Evolutionary conservation across 2,113 vertebrate genomes (phyloP), one percentile per base, ranked within the genome.

Genomic region (Cavia porcellus): DNA sequence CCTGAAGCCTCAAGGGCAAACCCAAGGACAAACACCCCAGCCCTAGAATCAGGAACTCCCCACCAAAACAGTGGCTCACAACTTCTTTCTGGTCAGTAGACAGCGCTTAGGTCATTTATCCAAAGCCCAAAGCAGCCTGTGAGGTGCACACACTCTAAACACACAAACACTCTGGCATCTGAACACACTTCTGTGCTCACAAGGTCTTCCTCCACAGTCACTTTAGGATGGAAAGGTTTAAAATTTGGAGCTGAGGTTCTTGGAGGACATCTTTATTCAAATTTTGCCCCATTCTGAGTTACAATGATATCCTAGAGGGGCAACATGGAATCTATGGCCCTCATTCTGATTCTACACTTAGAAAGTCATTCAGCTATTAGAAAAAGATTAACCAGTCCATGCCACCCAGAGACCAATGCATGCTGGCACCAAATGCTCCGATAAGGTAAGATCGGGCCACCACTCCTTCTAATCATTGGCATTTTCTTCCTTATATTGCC

Each of bases 181-280:
- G 57, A 90, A 70, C 10, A 45, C n/a, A 66, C 32, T 89, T 62
- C 25, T 20, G 42, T 28, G 22, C 47, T 88, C 38, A 59, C 0
- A 82, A 38, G 61, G 59, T 72, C 82, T 82, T 55, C 57, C 7
- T 70, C 75, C 94, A 92, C 62, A 64, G 62, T 81, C 55, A 50
- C 57, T 20, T 90, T 79, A 61, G 47, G 35, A 72, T 59, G 62
- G n/a, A 90, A 70, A 55, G 17, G 47, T 52, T 66, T 13, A 89
- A 97, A 92, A 38, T 77, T 75, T 66, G 32, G 12, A 82, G 50
- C 35, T 64, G 5, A 70, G 61, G 64, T 96, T 52, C 82, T 64
- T 90, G 72, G 88, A 28, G 95, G 77, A 5, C 42, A n/a, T 38
- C 50, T 86, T 45, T 30, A 8, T 70, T 74, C 86, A 66, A 25